Base-by-base conservation (phyloP, 53 echinoderm and acorn worm species). In the Zoroaster sp. region DNA sequence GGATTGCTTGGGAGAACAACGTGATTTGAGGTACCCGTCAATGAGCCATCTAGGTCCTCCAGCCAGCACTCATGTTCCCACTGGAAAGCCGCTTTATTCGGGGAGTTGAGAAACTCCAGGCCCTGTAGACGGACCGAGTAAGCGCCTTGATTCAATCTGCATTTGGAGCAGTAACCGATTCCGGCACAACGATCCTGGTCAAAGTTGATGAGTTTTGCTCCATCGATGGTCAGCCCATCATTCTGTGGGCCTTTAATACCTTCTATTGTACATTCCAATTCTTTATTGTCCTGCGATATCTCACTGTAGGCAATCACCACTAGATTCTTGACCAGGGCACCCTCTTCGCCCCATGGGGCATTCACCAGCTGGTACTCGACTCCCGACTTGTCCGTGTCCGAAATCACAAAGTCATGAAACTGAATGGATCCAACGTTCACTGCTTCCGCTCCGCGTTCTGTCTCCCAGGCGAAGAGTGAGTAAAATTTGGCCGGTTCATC, bases 121-220 rank as follows among this genome's bases (percentile, higher is more conserved):
- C 91, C 89, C 65, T 87, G 44, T 15, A 90, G 73, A 11, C 97
- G 94, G 21, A 89, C 34, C 34, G 90, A 80, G 83, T 90, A 97
- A 18, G 95, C 97, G 0, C 97, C 97, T 72, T 97, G 97, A 14
- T 95, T 69, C 8, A 38, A 18, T 73, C 91, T 91, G 78, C 97
- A 97, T 44, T 94, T 94, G 49, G 78, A 92, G 74, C 97, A 97
- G 46, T 89, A 87, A 75, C 89, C 74, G 65, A 95, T n/a, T 17
- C 91, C 85, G 6, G 93, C 91, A 44, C 97, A 97, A 0, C 71
- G 32, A 15, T 66, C 35, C 31, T 91, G 90, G 82, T 97, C 91
- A 91, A 97, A 97, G 87, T 97, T 97, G 88, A 97, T 97, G 74
- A 97, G 92, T 35, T 80, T 92, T 51, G 94, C 93, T 5, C 97